Base-by-base conservation (phyloP, 2,797 vertebrate species). In the Morus bassanus region DNA sequence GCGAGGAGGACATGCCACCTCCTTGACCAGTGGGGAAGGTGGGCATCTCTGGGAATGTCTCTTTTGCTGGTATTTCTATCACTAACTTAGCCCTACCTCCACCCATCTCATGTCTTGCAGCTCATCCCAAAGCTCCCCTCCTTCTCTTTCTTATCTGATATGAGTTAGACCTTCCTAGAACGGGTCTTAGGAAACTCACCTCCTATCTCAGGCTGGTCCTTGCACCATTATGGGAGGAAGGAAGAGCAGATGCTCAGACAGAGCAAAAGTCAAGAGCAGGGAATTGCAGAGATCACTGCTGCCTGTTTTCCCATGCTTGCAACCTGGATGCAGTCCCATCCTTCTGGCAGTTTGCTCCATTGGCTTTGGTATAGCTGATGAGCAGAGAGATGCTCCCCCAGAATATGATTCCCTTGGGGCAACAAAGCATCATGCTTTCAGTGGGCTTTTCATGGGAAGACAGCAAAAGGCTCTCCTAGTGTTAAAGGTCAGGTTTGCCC, bases 201-300 rank as follows among this genome's bases (percentile, higher is more conserved):
- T 54, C 69, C 69, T 45, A 35, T 37, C 33, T 76, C 43, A 54
- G 69, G 28, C 33, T 76, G 54, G 17, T 84, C 43, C 73, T 89
- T 0, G 0, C 11, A 18, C 43, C 1, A 0, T 7, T 61, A 7
- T 10, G 28, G 28, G 28, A 84, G 45, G 54, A 70, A 89, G 57
- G 76, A 76, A 33, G 48, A 76, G 48, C 43, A 68, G 73, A 39
- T 76, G 37, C 54, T 67, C 28, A 53, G 59, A 30, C 2, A 57
- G 19, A 84, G 43, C 31, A 27, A 91, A 75, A 51, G 11, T 10
- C n/a, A 75, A 28, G 59, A 74, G 41, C 22, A 46, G 18, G 50
- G 19, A 70, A 63, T 18, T 13, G 19, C 64, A 54, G 86, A 15
- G 24, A 31, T 51, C 1, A 3, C 28, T 78, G 23, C 56, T 91